These are phyloP conservation scores for Seriola aureovittata DNA, from an alignment of 2,113 vertebrate genomes.

Conservation along the genomic window DNA sequence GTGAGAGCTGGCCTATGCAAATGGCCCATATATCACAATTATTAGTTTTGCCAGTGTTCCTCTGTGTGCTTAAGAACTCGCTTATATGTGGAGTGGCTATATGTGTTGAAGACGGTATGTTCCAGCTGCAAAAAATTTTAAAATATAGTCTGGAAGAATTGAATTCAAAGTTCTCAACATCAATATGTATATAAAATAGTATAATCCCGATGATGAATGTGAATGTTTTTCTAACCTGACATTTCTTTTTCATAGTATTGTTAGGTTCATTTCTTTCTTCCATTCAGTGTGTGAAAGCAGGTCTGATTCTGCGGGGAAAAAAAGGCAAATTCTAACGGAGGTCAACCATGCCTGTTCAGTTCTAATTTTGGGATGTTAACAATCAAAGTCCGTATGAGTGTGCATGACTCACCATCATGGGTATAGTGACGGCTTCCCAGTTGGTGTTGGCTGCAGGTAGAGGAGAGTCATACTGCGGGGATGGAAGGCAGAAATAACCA, in stretches of 20 bases:
- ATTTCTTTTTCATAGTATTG: neutral
- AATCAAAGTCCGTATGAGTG: neutral
- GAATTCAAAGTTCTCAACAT: neutral
- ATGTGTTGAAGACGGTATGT: neutral
- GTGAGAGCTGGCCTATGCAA: slow-evolving; percentile 35
- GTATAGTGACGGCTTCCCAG: slow-evolving; percentile 68
- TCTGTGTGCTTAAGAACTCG: neutral
- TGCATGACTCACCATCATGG: slow-evolving; percentile 66
- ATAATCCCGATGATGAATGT: neutral
- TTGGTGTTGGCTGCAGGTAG: slow-evolving; percentile 67
- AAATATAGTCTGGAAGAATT: neutral
- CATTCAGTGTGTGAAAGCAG: too few species aligned
- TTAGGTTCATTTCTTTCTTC: too few species aligned
- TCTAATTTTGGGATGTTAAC: neutral
- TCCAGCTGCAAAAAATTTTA: neutral
- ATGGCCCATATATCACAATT: slow-evolving; percentile 34
- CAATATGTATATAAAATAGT: neutral
- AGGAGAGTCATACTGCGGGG: slow-evolving; percentile 55
- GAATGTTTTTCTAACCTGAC: neutral
- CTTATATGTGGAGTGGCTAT: neutral
- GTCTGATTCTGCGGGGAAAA: too few species aligned
- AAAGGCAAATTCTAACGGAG: neutral
- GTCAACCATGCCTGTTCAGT: neutral
- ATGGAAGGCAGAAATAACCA: slow-evolving; percentile 11
- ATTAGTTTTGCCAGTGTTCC: slow-evolving; percentile 19